Evolutionary conservation across 2,888 invertebrate species (phyloP).

Genomic region (Sarcophaga rosellei): DNA sequence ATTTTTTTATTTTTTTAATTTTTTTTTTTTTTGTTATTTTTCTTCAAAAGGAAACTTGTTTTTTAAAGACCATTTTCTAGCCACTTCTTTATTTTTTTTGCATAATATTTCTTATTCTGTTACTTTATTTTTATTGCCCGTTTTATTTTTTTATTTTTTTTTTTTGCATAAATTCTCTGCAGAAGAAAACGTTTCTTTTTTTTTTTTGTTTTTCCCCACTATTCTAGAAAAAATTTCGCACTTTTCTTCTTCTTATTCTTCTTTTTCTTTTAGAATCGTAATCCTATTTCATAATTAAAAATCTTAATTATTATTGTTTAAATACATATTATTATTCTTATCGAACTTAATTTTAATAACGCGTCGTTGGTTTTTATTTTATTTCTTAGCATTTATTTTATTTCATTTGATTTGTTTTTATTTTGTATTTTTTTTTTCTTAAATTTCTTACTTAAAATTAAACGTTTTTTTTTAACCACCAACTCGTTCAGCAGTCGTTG

Average conservation of each 20-base stretch:
- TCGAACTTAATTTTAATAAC: slow-evolving; percentile 38
- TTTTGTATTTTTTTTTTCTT: background rate
- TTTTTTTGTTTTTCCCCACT: background rate
- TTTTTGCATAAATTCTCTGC: slow-evolving; percentile 20
- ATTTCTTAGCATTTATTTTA: slow-evolving; percentile 16
- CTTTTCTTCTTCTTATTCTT: background rate
- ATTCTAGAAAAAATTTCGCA: slow-evolving; percentile 6
- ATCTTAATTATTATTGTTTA: no score
- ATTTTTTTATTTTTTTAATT: slow-evolving; percentile 33
- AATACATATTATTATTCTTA: background rate
- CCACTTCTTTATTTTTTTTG: slow-evolving; percentile 27
- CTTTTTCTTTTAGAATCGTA: no score
- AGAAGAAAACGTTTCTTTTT: background rate
- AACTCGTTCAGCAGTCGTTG: slow-evolving; percentile 76
- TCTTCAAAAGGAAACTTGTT: slow-evolving; percentile 65
- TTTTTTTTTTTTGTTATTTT: slow-evolving; percentile 37
- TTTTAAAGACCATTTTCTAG: slow-evolving; percentile 38
- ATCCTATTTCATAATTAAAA: no score
- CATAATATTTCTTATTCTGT: slow-evolving; percentile 46
- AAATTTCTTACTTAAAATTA: slow-evolving; percentile 3
- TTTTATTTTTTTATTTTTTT: slow-evolving; percentile 1
- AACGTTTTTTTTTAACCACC: slow-evolving; percentile 63
- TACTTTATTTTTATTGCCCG: slow-evolving; percentile 24
- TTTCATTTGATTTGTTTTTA: background rate
- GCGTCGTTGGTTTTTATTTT: slow-evolving; percentile 36